Evolutionary conservation across 2,797 vertebrate genomes (phyloP), one percentile per base, ranked within the genome.

Genomic region (Helicolenus hilgendorfi): DNA sequence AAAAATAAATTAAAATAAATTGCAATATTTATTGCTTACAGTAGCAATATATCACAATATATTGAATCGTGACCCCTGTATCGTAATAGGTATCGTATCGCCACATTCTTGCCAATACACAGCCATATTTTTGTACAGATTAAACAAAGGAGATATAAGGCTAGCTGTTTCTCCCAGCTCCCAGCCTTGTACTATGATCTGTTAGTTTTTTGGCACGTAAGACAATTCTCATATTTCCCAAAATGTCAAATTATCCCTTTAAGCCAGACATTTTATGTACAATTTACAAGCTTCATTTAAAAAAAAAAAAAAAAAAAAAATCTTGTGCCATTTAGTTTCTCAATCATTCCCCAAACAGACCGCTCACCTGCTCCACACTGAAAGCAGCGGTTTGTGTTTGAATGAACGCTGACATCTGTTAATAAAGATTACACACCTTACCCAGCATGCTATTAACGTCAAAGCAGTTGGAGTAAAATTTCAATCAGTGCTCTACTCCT

Each of bases 341-440:
- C 9, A 24, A 7, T 75, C 5, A 5, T 58, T 41, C 14, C 31
- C 11, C 22, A 8, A 63, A 58, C 45, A 45, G 53, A 10, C 75
- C 35, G 65, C 58, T 83, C 22, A 59, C 53, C 36, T 70, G 10
- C 56, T 53, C 24, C n/a, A 24, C 29, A 3, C 14, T 67, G 22
- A 72, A 45, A 63, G 7, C 53, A 72, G 56, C 69, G 70, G 36
- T 73, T 67, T n/a, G 56, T 67, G 27, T 63, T 77, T 73, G 33
- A 70, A 78, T 62, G 62, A 73, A 73, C 4, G 9, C 18, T 15
- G 27, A 70, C 72, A 80, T 67, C 49, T 80, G 68, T 83, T 77
- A 82, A 60, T 69, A 76, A 76, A 82, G 72, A 83, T 77, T 71
- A 36, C 62, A 63, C 60, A 71, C 18, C 82, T 79, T 56, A 27